Conservation (phyloP, 2,797 vertebrate genomes). For the Eutrigla gurnardus region DNA sequence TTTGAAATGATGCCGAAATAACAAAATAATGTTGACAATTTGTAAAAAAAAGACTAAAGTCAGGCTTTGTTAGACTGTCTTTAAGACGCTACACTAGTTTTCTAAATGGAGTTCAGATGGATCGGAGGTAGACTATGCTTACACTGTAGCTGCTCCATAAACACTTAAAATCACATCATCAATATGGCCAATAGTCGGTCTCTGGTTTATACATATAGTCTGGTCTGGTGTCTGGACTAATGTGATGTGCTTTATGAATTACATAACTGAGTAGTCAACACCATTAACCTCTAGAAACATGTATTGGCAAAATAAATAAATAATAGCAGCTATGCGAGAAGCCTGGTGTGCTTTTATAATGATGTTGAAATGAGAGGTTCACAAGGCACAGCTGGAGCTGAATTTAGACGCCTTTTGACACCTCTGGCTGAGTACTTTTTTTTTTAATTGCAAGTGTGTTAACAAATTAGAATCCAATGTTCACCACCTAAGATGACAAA, state of each 20-base stretch:
- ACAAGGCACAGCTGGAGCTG: conserved; percentile 13
- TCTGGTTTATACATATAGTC: no score
- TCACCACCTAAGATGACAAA: not conserved
- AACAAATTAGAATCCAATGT: not conserved
- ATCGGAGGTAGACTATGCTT: no score
- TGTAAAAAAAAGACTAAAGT: no score
- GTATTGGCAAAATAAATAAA: conserved; percentile 14
- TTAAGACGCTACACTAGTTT: no score
- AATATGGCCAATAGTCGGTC: no score
- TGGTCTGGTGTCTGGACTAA: not conserved
- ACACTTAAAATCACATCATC: no score
- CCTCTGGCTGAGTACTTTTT: not conserved
- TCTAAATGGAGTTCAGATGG: no score
- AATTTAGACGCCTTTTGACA: conserved; percentile 25
- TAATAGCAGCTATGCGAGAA: conserved; percentile 20
- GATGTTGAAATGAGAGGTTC: conserved; percentile 4
- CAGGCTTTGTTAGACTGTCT: no score
- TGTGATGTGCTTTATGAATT: conserved; percentile 17
- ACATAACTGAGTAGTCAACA: conserved; percentile 1
- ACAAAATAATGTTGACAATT: no score
- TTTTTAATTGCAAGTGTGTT: conserved; percentile 16
- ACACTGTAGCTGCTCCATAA: no score
- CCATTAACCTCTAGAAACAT: conserved; percentile 24
- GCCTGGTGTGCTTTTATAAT: conserved; percentile 22
- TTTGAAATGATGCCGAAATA: no score